These are phyloP conservation scores for Lethrus apterus DNA, from an alignment of 1,140 invertebrate species.

Conservation along the genomic window DNA sequence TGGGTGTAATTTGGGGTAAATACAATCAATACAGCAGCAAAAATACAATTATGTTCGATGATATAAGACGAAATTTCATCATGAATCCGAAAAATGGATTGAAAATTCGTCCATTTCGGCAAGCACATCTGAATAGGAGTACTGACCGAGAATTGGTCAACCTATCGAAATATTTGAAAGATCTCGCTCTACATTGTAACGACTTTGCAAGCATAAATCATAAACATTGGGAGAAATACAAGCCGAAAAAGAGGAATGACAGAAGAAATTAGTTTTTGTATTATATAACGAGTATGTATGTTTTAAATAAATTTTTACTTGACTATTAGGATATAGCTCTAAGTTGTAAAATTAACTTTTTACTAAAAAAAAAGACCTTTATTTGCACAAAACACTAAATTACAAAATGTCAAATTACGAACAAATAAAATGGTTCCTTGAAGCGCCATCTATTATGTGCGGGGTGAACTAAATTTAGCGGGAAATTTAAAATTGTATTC, in stretches of 20 bases:
- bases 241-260: conserved; percentile 41
- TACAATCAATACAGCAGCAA: conserved; percentile 78
- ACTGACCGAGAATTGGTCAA: conserved; percentile 80
- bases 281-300: too few relatives aligned
- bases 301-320: too few relatives aligned
- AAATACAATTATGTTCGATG: conserved; percentile 98
- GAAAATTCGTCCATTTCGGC: conserved; percentile 81
- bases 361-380: too few relatives aligned
- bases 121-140: conserved; percentile 80
- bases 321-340: too few relatives aligned
- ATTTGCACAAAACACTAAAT: too few relatives aligned
- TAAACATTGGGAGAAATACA: conserved; percentile 83
- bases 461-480: too few relatives aligned
- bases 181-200: conserved; percentile 71
- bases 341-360: too few relatives aligned
- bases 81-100: conserved; percentile 96
- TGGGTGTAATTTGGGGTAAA: conserved; percentile 96
- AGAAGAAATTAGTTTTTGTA: too few relatives aligned
- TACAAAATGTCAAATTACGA: too few relatives aligned
- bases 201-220: conserved; percentile 85
- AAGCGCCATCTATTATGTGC: too few relatives aligned
- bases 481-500: too few relatives aligned
- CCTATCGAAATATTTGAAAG: conserved; percentile 75
- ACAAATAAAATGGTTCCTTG: too few relatives aligned
- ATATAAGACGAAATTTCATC: conserved; percentile 93